phyloP scores from a whole-genome alignment of 2,888 invertebrate species.

The Pemphredon lugubris region DNA sequence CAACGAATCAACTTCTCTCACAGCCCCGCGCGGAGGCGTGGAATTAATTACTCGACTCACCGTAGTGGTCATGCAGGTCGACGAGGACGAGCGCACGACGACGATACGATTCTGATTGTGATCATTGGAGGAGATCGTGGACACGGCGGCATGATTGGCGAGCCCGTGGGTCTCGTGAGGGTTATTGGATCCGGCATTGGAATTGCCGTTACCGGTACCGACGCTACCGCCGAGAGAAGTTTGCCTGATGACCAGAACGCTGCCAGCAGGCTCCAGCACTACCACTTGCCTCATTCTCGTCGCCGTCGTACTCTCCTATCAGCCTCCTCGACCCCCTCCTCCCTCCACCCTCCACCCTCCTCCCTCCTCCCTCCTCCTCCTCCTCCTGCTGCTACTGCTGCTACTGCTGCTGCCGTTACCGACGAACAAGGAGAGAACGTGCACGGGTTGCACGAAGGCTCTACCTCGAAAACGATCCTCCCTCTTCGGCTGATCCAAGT shows the following conservation, averaged over 20 bases:
- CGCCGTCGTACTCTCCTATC: background rate
- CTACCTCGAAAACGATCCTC: slow-evolving; percentile 45
- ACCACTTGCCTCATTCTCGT: slow-evolving; percentile 76
- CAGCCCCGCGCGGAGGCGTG: background rate
- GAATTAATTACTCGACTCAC: slow-evolving; percentile 66
- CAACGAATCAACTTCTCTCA: background rate
- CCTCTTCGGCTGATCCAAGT: slow-evolving; percentile 48
- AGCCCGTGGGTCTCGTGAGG: slow-evolving; percentile 71
- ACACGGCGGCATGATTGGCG: slow-evolving; percentile 69
- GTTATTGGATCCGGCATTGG: slow-evolving; percentile 54
- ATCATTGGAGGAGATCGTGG: slow-evolving; percentile 74
- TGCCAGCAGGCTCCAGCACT: slow-evolving; percentile 79
- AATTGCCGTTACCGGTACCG: slow-evolving; percentile 67
- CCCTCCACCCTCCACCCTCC: no score
- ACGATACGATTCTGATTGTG: slow-evolving; percentile 80
- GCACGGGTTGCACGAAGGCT: slow-evolving; percentile 42
- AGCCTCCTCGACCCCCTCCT: slow-evolving; percentile 19
- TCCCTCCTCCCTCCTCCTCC: slow-evolving; percentile 24
- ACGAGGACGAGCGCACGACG: slow-evolving; percentile 77
- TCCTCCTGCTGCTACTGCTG: no score
- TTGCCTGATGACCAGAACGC: slow-evolving; percentile 79
- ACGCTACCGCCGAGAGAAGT: slow-evolving; percentile 73
- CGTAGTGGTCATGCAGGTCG: slow-evolving; percentile 74
- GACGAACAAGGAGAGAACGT: slow-evolving; percentile 39
- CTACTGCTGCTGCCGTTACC: slow-evolving; percentile 25